Base-by-base conservation (phyloP, 2,113 vertebrate species). In the Poeciliopsis retropinna region DNA sequence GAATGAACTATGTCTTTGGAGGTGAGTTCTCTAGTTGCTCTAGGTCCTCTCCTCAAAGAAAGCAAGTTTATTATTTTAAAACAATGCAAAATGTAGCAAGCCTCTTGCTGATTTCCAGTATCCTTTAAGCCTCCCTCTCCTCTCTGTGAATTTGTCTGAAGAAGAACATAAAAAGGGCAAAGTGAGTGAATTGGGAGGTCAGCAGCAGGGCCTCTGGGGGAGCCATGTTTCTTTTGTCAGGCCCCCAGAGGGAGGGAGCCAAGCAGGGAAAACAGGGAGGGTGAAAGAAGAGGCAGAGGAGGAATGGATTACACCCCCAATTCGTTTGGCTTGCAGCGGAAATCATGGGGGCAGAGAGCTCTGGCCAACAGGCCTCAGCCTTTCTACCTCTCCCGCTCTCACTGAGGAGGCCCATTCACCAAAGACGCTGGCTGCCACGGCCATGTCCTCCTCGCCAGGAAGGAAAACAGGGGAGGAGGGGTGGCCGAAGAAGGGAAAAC, bases 391-490 rank as follows among this genome's bases (percentile, higher is more conserved):
- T 87, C 85, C 44, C 66, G 64, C 74, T 81, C 76, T 92, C 88
- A 95, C 94, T 94, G 94, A 96, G 89, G 86, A 78, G 94, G 92
- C 91, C 89, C 94, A 95, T 95, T 96, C 95, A 96, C 91, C 66
- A 83, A 64, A 81, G 28, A 67, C 7, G 4, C 66, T 83, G 90
- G 85, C 91, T 79, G 27, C 73, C 31, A 14, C 78, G 73, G 82
- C 82, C 87, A 85, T 63, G 87, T 94, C 91, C 86, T 84, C 81
- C 70, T 81, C 62, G 60, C 92, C 94, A 95, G 94, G 93, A 94
- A 92, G 92, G 86, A 94, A 94, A 94, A 87, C 82, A 85, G 85
- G 70, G 83, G 70, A 71, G 86, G 71, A 79, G 62, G 69, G 76
- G 67, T 25, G 34, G 70, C 13, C 30, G 63, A 76, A 70, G 69